Evolutionary conservation across 2,797 vertebrate genomes (phyloP), one percentile per base, ranked within the genome.

Genomic region (Pangasius macronema): DNA sequence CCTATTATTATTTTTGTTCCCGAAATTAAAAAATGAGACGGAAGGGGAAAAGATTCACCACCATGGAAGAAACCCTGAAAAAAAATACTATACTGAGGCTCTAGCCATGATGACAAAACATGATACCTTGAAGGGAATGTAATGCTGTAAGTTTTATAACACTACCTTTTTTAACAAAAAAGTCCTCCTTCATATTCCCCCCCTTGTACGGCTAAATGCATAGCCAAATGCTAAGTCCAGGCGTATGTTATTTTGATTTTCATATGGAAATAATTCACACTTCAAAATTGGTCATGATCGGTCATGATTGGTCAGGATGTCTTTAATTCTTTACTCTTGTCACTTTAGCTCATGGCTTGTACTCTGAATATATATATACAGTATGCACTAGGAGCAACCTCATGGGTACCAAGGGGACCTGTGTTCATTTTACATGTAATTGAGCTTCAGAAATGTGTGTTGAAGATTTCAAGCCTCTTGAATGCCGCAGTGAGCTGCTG

Each of bases 401-500:
- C 59, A 24, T 51, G 46, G 16, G 61, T 51, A 83, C 39, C 42
- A 67, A 83, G 61, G 27, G 18, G n/a, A 83, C 61, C 42, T 65
- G 81, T 4, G 46, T 42, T 67, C 61, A 67, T 68, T 83, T 67
- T 51, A 68, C 82, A 51, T 83, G 42, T 67, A 68, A 83, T 24
- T 83, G 82, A 68, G 39, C 63, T 83, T 83, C 61, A 67, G 14
- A 68, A 83, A 83, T 13, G n/a, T 49, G 22, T 51, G 39, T 33
- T 83, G 18, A 49, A 33, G 18, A 68, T 22, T 68, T 68, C 42
- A 36, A 68, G 46, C 46, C n/a, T 83, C 63, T 33, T 22, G 11
- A 83, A 51, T 33, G 42, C n/a, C 22, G 76, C 55, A 85, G 46
- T 94, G 93, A 92, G 93, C 95, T 93, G 94, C 92, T 91, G 89